These are phyloP conservation scores for Misgurnus anguillicaudatus DNA, from an alignment of 2,113 vertebrate genomes.

Conservation along the genomic window DNA sequence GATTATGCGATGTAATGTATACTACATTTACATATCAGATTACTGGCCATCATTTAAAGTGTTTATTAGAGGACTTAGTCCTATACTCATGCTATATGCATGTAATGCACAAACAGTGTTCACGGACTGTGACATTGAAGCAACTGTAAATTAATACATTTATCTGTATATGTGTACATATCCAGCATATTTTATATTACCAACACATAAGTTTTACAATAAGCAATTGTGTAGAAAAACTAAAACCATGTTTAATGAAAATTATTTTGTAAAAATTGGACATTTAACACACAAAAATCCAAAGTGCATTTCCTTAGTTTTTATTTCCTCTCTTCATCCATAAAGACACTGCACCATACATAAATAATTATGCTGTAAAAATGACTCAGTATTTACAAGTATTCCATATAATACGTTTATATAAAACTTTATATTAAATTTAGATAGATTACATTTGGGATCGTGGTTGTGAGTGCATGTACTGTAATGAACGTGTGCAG, in stretches of 20 bases:
- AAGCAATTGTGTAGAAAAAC: background rate
- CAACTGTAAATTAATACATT: too few species aligned
- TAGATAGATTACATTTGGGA: slow-evolving; percentile 93
- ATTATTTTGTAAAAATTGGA: slow-evolving; percentile 82
- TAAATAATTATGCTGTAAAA: slow-evolving; percentile 99
- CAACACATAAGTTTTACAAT: background rate
- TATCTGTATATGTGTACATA: too few species aligned
- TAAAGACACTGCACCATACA: slow-evolving; percentile 99
- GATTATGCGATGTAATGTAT: too few species aligned
- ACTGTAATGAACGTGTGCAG: slow-evolving; percentile 48
- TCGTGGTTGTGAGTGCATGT: slow-evolving; percentile 61
- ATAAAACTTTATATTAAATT: slow-evolving; percentile 99
- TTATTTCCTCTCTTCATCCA: slow-evolving; percentile 79
- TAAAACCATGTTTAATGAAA: slow-evolving; percentile 79
- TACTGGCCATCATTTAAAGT: too few species aligned
- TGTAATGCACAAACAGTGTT: too few species aligned
- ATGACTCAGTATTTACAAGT: slow-evolving; percentile 99
- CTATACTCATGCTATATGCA: too few species aligned
- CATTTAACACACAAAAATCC: slow-evolving; percentile 81
- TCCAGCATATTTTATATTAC: too few species aligned
- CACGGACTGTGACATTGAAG: too few species aligned
- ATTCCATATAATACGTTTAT: slow-evolving; percentile 91
- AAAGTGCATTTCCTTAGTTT: slow-evolving; percentile 91
- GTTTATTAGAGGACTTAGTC: too few species aligned
- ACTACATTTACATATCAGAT: too few species aligned